Evolutionary conservation across 2,888 invertebrate genomes (phyloP).

Genomic region (Drosophila meridiana): DNA sequence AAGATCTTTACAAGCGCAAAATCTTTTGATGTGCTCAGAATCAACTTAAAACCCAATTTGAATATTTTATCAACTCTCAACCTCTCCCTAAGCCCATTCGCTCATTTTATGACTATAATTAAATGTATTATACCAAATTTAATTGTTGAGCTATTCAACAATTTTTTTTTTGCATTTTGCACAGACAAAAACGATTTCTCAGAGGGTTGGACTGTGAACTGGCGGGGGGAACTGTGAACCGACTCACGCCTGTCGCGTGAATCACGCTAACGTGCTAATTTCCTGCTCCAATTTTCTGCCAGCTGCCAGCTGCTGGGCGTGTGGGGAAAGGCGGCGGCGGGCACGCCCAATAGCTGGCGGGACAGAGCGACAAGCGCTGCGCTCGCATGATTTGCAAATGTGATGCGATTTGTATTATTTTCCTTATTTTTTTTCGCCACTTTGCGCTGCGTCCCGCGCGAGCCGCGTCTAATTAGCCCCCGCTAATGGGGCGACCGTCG

Average conservation of each 20-base stretch:
- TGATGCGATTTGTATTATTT: constrained; percentile 64
- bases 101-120: background rate
- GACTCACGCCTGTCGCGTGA: constrained; percentile 64
- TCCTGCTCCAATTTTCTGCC: constrained; percentile 57
- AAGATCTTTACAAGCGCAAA: background rate
- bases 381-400: constrained; percentile 68
- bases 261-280: constrained; percentile 76
- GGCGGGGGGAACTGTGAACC: background rate
- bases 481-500: constrained; percentile 67
- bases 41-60: background rate
- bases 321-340: background rate
- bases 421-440: constrained; percentile 12
- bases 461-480: constrained; percentile 67
- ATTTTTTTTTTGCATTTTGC: constrained; percentile 5
- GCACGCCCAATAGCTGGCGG: constrained; percentile 36
- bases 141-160: background rate
- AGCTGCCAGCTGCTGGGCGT: constrained; percentile 27
- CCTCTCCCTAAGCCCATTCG: background rate
- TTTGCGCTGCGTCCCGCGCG: constrained; percentile 14
- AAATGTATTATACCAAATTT: background rate
- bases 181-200: constrained; percentile 27
- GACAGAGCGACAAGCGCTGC: constrained; percentile 22
- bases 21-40: background rate
- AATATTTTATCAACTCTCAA: background rate
- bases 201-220: background rate